phyloP scores from a whole-genome alignment of 2,113 vertebrate genomes.

The Donacobius atricapilla region DNA sequence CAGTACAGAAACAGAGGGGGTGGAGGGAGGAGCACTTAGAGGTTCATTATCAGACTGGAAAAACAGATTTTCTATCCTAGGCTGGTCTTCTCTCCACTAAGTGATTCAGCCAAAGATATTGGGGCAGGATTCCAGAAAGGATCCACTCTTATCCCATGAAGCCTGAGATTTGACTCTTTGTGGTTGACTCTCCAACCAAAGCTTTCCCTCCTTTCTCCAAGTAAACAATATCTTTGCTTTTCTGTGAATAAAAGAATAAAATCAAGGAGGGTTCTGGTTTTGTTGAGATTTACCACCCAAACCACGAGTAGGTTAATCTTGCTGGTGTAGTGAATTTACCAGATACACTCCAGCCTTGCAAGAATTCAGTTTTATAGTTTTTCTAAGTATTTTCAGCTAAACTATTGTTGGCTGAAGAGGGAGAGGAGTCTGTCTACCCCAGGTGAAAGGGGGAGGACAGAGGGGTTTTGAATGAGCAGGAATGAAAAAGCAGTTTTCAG shows the following conservation, averaged over 20 bases:
- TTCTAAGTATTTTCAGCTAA: not conserved
- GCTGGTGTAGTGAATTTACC: not conserved
- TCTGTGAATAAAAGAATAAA: not conserved
- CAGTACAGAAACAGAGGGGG: not conserved
- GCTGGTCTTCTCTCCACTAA: not conserved
- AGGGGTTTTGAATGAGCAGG: not conserved
- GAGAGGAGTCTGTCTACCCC: not conserved
- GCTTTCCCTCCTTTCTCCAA: not conserved
- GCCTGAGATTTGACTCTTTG: not conserved
- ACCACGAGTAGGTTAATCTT: not conserved
- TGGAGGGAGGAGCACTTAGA: fast-evolving
- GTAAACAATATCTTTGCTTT: not conserved
- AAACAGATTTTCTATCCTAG: not conserved
- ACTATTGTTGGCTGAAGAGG: not conserved
- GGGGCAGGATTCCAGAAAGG: not conserved
- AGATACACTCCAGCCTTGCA: not conserved
- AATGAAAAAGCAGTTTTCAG: not conserved
- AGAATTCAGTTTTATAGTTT: not conserved
- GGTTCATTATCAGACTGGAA: not conserved
- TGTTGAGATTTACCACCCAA: not conserved
- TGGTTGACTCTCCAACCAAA: not conserved
- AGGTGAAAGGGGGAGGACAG: not conserved
- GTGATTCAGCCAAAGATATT: not conserved
- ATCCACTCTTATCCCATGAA: not conserved
- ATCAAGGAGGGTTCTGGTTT: not conserved